Conservation (phyloP, 2,888 invertebrate genomes). For the Amphipoea lucens region DNA sequence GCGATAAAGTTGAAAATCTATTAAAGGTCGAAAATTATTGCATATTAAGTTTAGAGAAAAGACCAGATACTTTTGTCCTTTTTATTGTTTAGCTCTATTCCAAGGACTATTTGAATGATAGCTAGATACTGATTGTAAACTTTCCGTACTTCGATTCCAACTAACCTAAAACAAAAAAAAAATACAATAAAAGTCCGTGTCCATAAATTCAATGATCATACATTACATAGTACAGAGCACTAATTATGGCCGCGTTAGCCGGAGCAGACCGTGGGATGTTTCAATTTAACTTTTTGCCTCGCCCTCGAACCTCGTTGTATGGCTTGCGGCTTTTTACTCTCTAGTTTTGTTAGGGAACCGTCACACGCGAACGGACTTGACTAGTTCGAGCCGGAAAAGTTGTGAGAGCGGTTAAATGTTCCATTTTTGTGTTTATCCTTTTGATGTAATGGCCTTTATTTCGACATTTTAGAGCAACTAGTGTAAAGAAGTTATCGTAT, state of each 20-base stretch:
- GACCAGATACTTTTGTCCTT: too few relatives aligned
- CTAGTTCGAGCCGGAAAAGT: conserved; percentile 15
- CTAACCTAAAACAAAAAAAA: too few relatives aligned
- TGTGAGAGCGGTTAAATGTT: background rate
- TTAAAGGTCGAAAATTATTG: too few relatives aligned
- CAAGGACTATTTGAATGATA: too few relatives aligned
- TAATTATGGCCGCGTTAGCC: conserved; percentile 61
- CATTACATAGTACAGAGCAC: conserved; percentile 28
- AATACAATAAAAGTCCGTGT: background rate
- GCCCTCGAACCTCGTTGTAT: conserved; percentile 49
- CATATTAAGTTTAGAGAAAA: too few relatives aligned
- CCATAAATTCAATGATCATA: conserved; percentile 36
- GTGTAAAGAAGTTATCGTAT: background rate
- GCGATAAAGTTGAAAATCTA: too few relatives aligned
- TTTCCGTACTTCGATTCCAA: too few relatives aligned
- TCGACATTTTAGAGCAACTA: background rate
- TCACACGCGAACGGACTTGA: conserved; percentile 32
- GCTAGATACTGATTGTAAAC: too few relatives aligned
- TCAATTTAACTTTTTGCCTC: conserved; percentile 82
- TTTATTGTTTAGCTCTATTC: too few relatives aligned
- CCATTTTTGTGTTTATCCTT: background rate
- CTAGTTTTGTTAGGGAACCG: conserved; percentile 47
- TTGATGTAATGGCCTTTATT: background rate
- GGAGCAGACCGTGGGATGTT: conserved; percentile 73
- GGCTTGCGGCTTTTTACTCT: conserved; percentile 72